These are phyloP conservation scores for Prolemur simus DNA, from an alignment of 2,113 vertebrate genomes.

Conservation along the genomic window DNA sequence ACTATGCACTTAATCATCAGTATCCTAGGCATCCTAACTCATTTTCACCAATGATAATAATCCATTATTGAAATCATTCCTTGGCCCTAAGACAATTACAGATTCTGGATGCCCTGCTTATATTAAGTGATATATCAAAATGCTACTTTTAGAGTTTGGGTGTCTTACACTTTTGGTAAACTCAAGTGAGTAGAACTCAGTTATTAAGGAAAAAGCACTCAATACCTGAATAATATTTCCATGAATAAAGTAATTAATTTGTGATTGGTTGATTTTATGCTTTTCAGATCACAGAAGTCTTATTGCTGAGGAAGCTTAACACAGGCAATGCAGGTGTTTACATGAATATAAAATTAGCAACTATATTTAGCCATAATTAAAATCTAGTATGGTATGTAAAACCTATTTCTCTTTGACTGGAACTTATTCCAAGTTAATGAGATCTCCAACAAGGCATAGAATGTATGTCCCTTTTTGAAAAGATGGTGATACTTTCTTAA, in stretches of 20 bases:
- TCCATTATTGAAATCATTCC: neutral
- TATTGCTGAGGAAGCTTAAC: constrained; percentile 39
- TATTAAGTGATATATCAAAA: constrained; percentile 13
- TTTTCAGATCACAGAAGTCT: constrained; percentile 20
- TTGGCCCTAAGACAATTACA: neutral
- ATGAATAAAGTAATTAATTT: constrained; percentile 37
- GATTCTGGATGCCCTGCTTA: neutral
- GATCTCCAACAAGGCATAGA: constrained; percentile 22
- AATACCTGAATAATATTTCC: constrained; percentile 32
- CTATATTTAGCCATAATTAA: constrained; percentile 58
- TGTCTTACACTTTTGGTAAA: constrained; percentile 11
- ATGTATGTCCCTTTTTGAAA: neutral
- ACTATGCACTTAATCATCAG: neutral
- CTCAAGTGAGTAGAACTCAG: neutral
- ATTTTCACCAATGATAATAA: neutral
- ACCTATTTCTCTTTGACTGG: constrained; percentile 48
- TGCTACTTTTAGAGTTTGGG: constrained; percentile 36
- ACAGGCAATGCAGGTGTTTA: constrained; percentile 58
- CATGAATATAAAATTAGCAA: constrained; percentile 57
- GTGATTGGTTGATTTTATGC: constrained; percentile 42
- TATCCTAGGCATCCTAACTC: neutral
- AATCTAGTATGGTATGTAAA: constrained; percentile 50
- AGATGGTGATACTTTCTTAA: neutral
- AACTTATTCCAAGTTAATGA: constrained; percentile 59
- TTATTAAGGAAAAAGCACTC: constrained; percentile 36